These are phyloP conservation scores for Whitmania pigra DNA, from an alignment of 1,140 invertebrate species.

Conservation along the genomic window DNA sequence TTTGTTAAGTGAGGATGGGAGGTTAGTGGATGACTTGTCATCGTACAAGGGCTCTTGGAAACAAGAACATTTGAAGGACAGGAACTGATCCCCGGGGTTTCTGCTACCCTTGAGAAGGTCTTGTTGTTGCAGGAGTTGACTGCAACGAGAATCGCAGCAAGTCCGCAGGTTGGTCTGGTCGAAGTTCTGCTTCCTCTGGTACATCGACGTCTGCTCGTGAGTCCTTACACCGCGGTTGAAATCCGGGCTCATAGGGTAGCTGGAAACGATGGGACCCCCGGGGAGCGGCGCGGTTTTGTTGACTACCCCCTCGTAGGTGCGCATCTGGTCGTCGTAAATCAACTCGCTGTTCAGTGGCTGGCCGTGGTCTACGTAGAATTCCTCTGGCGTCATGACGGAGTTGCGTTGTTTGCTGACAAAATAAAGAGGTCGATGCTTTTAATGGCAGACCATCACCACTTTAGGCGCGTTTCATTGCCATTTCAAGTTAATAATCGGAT, in stretches of 20 bases:
- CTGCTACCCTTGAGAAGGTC: not conserved
- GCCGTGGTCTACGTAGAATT: not conserved
- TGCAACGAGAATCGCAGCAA: too few relatives aligned
- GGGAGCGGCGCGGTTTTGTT: not conserved
- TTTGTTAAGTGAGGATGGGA: not conserved
- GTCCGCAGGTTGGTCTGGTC: too few relatives aligned
- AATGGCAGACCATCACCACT: too few relatives aligned
- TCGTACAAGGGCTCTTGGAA: constrained; percentile 8
- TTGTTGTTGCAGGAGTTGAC: not conserved
- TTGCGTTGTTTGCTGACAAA: not conserved
- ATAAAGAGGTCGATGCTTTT: too few relatives aligned
- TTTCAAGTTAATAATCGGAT: too few relatives aligned
- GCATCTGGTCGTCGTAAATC: not conserved
- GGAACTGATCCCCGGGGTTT: not conserved
- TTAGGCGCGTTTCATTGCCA: too few relatives aligned
- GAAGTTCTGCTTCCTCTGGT: too few relatives aligned
- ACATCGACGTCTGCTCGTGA: not conserved
- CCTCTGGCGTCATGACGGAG: not conserved
- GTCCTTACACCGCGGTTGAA: not conserved
- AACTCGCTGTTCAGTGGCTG: not conserved
- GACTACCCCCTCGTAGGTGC: not conserved
- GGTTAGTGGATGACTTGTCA: not conserved
- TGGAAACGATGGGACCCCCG: not conserved
- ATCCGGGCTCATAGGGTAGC: not conserved
- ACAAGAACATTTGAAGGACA: constrained; percentile 3